Percentiles rank a stretch among this genome's conserved stretches.
Evolutionary conservation across 2,888 invertebrate genomes (phyloP).

Genomic region (Pycnomerus fuliginosus): DNA sequence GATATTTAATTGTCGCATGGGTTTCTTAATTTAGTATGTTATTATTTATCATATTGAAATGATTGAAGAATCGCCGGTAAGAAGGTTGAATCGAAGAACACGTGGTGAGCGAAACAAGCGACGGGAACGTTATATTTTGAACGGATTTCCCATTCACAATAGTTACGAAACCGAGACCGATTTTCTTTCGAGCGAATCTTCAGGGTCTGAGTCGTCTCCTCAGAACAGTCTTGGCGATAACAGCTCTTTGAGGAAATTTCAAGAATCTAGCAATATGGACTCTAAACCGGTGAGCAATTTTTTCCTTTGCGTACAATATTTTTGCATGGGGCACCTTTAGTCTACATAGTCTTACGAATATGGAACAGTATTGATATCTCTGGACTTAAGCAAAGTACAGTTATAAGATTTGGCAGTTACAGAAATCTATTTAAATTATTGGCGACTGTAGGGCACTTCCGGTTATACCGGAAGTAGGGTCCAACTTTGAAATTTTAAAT

Average conservation of each 20-base stretch:
- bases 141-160: constrained; percentile 26
- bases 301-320: too few relatives aligned
- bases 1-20: constrained; percentile 10
- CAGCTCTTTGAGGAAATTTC: constrained; percentile 19
- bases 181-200: constrained; percentile 12
- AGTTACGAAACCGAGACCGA: constrained; percentile 23
- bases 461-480: too few relatives aligned
- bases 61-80: constrained; percentile 41
- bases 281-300: constrained; percentile 8
- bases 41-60: constrained; percentile 25
- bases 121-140: constrained; percentile 43
- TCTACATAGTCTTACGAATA: too few relatives aligned
- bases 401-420: too few relatives aligned
- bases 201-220: constrained; percentile 4
- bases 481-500: too few relatives aligned
- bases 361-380: too few relatives aligned
- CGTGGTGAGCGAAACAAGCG: constrained; percentile 46
- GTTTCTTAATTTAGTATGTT: constrained; percentile 11
- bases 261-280: background rate
- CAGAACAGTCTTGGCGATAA: constrained; percentile 31
- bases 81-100: constrained; percentile 40
- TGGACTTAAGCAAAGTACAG: too few relatives aligned
- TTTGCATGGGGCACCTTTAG: too few relatives aligned
- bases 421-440: too few relatives aligned
- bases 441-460: too few relatives aligned